These are phyloP conservation scores for Parazoanthus darwini DNA, from an alignment of 92 coral and sea anemone species.

Conservation along the genomic window DNA sequence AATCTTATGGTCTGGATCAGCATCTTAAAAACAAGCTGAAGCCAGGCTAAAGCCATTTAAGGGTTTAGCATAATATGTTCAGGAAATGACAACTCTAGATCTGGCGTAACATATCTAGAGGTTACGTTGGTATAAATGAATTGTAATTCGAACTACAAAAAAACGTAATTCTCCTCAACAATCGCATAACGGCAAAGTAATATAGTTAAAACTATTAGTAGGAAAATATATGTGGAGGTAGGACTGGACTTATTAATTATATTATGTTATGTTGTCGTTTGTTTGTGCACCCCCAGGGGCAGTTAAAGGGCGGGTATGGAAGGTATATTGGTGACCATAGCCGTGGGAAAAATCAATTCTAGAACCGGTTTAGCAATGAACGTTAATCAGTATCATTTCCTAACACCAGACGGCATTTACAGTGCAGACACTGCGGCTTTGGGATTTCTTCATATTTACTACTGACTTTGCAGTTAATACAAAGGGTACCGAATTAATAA, in stretches of 20 bases:
- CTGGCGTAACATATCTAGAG: no score
- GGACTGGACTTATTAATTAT: not conserved
- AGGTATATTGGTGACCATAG: not conserved
- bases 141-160: no score
- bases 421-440: not conserved
- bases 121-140: no score
- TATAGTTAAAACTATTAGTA: no score
- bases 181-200: not conserved
- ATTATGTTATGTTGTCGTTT: not conserved
- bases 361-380: not conserved
- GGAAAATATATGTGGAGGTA: not conserved
- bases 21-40: no score
- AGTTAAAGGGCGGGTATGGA: not conserved
- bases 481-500: not conserved
- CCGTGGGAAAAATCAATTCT: not conserved
- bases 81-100: no score
- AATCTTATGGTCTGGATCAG: no score
- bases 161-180: no score
- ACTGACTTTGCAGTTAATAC: no score
- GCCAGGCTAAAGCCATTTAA: no score
- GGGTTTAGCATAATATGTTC: no score
- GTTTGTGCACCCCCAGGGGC: not conserved
- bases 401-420: not conserved
- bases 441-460: no score
- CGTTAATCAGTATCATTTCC: not conserved